phyloP scores from a whole-genome alignment of 2,797 vertebrate genomes.

The Mormyrus hasselquistii region DNA sequence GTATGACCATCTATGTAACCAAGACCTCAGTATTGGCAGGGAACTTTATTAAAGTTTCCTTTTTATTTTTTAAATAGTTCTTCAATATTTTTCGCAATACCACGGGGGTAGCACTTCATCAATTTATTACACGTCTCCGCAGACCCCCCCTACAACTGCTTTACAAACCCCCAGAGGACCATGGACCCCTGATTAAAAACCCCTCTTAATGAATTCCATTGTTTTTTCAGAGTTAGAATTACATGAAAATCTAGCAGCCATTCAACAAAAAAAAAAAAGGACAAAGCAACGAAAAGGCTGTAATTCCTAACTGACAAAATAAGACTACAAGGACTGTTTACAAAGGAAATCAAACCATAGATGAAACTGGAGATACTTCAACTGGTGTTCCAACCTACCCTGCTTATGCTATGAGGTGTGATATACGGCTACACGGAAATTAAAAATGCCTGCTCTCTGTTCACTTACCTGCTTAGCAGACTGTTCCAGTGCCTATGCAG shows the following conservation, averaged over 20 bases:
- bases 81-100: not conserved
- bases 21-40: not conserved
- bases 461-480: not conserved
- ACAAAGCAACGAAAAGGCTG: not conserved
- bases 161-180: not conserved
- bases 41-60: not conserved
- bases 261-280: not conserved
- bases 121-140: not conserved
- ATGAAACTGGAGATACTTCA: not conserved
- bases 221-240: not conserved
- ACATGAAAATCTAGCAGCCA: not conserved
- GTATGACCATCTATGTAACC: not conserved
- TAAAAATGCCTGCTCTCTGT: conserved; percentile 1
- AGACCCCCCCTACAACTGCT: not conserved
- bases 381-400: not conserved
- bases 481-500: not conserved
- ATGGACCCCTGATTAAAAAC: not conserved
- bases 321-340: not conserved
- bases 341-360: not conserved
- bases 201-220: not conserved
- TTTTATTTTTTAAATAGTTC: not conserved
- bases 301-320: not conserved
- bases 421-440: not conserved
- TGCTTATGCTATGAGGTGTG: not conserved
- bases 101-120: not conserved